These are phyloP conservation scores for Schizopygopsis malacanthus DNA, from an alignment of 2,797 vertebrate genomes.

Conservation along the genomic window DNA sequence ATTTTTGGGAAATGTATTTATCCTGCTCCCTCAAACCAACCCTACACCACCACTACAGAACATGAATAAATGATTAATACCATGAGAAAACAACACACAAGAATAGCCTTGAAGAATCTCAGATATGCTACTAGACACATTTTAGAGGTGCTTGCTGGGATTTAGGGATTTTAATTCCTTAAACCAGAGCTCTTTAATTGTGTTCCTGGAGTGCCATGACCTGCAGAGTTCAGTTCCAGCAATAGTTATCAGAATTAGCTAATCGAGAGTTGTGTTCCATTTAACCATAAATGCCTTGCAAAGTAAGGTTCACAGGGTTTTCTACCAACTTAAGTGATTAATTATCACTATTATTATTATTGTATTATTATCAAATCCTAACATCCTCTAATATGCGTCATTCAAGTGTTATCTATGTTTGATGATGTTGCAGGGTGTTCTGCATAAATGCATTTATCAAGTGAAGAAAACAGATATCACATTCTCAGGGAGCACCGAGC, in stretches of 20 bases:
- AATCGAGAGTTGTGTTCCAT: neutral
- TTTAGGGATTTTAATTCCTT: neutral
- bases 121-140: neutral
- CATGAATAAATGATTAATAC: neutral
- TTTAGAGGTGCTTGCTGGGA: slow-evolving; percentile 1
- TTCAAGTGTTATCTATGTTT: neutral
- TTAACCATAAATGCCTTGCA: neutral
- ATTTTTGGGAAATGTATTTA: slow-evolving; percentile 27
- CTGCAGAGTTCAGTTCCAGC: neutral
- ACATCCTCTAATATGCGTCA: neutral
- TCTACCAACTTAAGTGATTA: neutral
- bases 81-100: neutral
- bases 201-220: neutral
- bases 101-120: neutral
- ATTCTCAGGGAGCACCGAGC: neutral
- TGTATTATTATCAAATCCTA: neutral
- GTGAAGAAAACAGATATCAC: neutral
- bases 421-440: neutral
- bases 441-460: neutral
- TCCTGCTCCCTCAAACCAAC: slow-evolving; percentile 12
- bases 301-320: neutral
- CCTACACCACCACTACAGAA: slow-evolving; percentile 1
- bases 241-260: neutral
- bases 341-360: no score
- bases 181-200: neutral